phyloP scores from a whole-genome alignment of 2,888 invertebrate genomes.

The Hemaris fuciformis region DNA sequence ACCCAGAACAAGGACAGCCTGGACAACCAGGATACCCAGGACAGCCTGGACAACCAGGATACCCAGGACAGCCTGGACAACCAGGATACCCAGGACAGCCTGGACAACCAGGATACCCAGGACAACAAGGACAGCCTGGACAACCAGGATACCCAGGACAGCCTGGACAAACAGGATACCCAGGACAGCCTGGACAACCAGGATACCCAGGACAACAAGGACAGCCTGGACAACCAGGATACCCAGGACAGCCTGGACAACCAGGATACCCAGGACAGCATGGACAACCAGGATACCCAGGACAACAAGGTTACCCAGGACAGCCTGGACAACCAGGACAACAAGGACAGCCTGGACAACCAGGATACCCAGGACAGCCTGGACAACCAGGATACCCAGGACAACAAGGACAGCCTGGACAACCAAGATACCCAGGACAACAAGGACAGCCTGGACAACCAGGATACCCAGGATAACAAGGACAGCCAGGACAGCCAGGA shows the following conservation, averaged over 20 bases:
- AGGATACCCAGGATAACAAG: too few species aligned
- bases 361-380: too few species aligned
- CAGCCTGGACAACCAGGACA: slow-evolving; percentile 37
- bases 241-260: slow-evolving; percentile 31
- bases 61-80: slow-evolving; percentile 28
- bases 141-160: slow-evolving; percentile 20
- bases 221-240: too few species aligned
- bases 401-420: too few species aligned
- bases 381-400: too few species aligned
- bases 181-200: slow-evolving; percentile 18
- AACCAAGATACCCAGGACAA: too few species aligned
- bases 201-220: too few species aligned
- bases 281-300: slow-evolving; percentile 69
- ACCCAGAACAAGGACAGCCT: too few species aligned
- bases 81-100: slow-evolving; percentile 28
- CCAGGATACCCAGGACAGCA: slow-evolving; percentile 43
- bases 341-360: too few species aligned
- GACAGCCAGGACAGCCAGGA: too few species aligned
- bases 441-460: too few species aligned
- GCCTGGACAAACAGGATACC: slow-evolving; percentile 21
- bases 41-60: slow-evolving; percentile 25
- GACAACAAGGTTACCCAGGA: slow-evolving; percentile 38
- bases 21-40: slow-evolving; percentile 27
- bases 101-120: slow-evolving; percentile 24
- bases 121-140: too few species aligned